Evolutionary conservation across 2,888 invertebrate genomes (phyloP), one percentile per base, ranked within the genome.

Genomic region (Syrista parreyssii): DNA sequence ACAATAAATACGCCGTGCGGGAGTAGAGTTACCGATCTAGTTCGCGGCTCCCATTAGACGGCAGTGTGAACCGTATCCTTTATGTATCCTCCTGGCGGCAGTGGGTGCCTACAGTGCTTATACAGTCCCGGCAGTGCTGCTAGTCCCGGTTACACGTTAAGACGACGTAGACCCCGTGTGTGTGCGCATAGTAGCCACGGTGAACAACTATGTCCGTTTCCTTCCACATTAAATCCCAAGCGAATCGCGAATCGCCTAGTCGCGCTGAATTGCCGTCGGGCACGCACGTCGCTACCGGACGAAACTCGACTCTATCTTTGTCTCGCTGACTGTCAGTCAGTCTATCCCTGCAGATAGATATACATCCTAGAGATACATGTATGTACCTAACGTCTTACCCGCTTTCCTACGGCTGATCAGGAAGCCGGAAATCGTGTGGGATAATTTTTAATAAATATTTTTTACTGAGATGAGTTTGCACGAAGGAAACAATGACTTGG

Each of bases 41-140:
- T 87, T 85, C 85, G 86, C 84, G 86, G 86, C 84, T 85, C 85
- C 88, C 85, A 89, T 89, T 89, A 89, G 83, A 86, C 82, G 83
- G 85, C 86, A 84, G 86, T 84, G 87, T 83, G 89, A 89, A 89
- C 88, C 89, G 88, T 89, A 85, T 87, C 87, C 73, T 35, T 85
- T 88, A 83, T 83, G 80, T 83, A 80, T 83, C 82, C 82, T 68
- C 76, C 74, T 71, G 72, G 55, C 78, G 73, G 11, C 69, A 30
- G 69, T 30, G 11, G 31, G 69, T 40, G 40, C 40, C 15, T 40
- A 40, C 40, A 6, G 40, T 40, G 40, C 40, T 40, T 34, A 34
- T 11, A 12, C 34, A 11, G 34, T 34, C 11, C 34, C 34, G 34
- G 34, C 34, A 34, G 34, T 34, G 34, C 34, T 34, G 34, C 40